A percentile compares a stretch with the other conserved stretches of the same genome.
phyloP scores from a whole-genome alignment of 2,888 invertebrate species.

The Anagyrus pseudococci region DNA sequence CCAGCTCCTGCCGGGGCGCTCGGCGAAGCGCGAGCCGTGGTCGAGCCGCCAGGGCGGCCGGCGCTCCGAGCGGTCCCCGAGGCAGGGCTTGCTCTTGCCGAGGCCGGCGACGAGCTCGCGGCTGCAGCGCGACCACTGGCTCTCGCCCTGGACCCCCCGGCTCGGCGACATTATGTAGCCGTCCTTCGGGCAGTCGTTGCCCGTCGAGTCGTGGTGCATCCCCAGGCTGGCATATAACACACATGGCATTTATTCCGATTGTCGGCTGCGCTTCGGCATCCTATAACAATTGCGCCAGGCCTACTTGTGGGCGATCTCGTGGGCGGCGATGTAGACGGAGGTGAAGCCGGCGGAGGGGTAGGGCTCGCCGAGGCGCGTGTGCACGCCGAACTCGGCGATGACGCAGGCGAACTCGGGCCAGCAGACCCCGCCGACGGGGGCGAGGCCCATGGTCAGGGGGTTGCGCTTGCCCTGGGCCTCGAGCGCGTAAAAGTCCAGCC shows the following conservation, averaged over 20 bases:
- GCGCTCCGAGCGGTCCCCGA: slow-evolving; percentile 67
- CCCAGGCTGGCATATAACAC: slow-evolving; percentile 67
- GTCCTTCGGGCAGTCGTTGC: slow-evolving; percentile 76
- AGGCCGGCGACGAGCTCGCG: slow-evolving; percentile 69
- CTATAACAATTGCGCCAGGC: neutral
- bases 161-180: slow-evolving; percentile 85
- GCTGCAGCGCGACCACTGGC: slow-evolving; percentile 80
- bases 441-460: slow-evolving; percentile 81
- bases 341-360: slow-evolving; percentile 86
- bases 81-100: slow-evolving; percentile 60
- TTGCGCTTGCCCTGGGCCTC: slow-evolving; percentile 72
- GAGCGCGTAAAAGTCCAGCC: slow-evolving; percentile 77
- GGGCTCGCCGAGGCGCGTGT: slow-evolving; percentile 76
- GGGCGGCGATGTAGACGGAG: slow-evolving; percentile 81
- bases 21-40: slow-evolving; percentile 65
- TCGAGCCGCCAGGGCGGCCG: slow-evolving; percentile 67
- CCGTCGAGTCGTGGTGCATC: slow-evolving; percentile 81
- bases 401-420: slow-evolving; percentile 76
- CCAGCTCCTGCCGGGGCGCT: slow-evolving; percentile 75
- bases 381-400: slow-evolving; percentile 79
- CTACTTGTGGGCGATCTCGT: slow-evolving; percentile 86
- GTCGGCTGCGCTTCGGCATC: no score
- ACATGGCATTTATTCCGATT: no score
- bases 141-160: slow-evolving; percentile 76
- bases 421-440: slow-evolving; percentile 82